A percentile compares a stretch with the other conserved stretches of the same genome.
Conservation (phyloP, 2,113 vertebrate species). For the Ammospiza caudacuta region DNA sequence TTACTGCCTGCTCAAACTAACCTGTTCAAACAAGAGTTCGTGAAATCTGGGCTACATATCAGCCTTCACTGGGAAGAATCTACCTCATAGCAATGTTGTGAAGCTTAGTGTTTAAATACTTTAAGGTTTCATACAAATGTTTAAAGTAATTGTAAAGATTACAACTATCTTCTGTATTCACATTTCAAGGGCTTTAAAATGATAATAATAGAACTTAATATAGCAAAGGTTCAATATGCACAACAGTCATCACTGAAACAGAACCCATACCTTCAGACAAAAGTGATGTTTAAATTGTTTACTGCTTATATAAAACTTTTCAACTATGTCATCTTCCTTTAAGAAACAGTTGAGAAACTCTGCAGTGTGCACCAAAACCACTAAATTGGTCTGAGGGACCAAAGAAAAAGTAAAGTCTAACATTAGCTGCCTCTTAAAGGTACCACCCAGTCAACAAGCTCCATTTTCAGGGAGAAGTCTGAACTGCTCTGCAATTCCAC, state of each 20-base stretch:
- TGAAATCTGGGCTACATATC: neutral
- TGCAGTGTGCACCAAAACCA: neutral
- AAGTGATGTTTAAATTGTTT: neutral
- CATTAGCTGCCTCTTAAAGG: neutral
- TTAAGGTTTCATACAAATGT: neutral
- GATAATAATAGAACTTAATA: neutral
- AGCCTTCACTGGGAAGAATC: neutral
- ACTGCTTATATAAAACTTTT: neutral
- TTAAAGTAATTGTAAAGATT: neutral
- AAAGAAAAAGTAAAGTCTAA: neutral
- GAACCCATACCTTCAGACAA: neutral
- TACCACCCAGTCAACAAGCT: neutral
- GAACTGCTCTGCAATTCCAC: neutral
- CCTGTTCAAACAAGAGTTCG: neutral
- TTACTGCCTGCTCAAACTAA: neutral
- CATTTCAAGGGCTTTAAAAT: neutral
- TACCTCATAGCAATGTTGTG: neutral
- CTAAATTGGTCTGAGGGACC: accelerated
- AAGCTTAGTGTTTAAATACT: neutral
- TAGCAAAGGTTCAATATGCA: neutral
- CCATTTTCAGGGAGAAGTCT: neutral
- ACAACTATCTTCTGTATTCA: neutral
- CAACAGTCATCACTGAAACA: neutral
- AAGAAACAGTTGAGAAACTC: neutral
- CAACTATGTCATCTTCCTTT: neutral